Conservation (phyloP, 1,140 invertebrate species). For the Zaprionus vittiger region DNA sequence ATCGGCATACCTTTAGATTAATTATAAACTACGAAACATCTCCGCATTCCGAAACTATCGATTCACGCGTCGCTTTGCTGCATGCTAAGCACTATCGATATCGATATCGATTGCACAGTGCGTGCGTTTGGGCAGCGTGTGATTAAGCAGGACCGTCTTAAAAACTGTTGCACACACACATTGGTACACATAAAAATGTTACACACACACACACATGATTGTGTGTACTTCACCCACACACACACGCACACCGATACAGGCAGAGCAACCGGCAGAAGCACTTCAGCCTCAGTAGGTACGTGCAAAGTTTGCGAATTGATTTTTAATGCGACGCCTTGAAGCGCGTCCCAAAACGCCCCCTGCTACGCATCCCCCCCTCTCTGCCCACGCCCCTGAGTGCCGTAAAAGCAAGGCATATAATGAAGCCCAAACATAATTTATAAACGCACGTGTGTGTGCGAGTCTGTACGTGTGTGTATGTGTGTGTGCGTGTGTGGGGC, state of each 20-base stretch:
- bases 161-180: conserved; percentile 11
- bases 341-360: conserved; percentile 33
- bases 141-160: background rate
- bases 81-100: background rate
- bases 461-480: conserved; percentile 24
- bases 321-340: conserved; percentile 71
- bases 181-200: background rate
- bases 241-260: conserved; percentile 7
- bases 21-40: no score
- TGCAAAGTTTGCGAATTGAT: conserved; percentile 77
- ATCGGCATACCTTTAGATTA: no score
- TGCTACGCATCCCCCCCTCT: background rate
- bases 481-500: conserved; percentile 24
- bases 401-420: conserved; percentile 55
- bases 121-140: background rate
- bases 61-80: no score
- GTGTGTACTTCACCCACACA: conserved; percentile 6
- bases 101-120: background rate
- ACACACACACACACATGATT: background rate
- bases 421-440: conserved; percentile 79
- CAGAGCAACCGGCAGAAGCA: conserved; percentile 4
- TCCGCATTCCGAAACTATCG: no score
- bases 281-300: conserved; percentile 47
- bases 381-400: background rate
- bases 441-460: conserved; percentile 38